phyloP scores from a whole-genome alignment of 2,797 vertebrate genomes.

The Coilia nasus region DNA sequence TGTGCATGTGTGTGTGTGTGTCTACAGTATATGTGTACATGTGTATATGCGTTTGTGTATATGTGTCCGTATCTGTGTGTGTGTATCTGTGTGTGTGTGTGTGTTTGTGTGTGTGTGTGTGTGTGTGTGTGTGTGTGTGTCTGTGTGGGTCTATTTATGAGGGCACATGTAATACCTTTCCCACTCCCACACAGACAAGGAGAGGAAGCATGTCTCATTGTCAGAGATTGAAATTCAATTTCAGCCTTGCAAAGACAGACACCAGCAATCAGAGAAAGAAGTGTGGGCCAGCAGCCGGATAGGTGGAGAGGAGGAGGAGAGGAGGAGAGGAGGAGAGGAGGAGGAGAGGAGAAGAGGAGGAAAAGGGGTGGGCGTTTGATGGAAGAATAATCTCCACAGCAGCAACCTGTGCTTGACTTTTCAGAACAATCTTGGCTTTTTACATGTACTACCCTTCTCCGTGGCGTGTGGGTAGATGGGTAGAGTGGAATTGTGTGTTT shows the following conservation, averaged over 20 bases:
- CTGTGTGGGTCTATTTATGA: not conserved
- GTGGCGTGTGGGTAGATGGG: too few species aligned
- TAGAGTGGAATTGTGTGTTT: not conserved
- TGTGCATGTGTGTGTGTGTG: too few species aligned
- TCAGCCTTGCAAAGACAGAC: not conserved
- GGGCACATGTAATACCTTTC: conserved; percentile 15
- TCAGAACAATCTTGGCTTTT: too few species aligned
- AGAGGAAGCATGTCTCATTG: not conserved
- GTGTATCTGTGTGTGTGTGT: too few species aligned
- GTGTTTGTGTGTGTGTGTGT: not conserved
- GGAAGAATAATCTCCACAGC: not conserved
- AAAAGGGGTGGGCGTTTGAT: not conserved
- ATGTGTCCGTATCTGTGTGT: too few species aligned
- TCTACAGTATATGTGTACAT: too few species aligned
- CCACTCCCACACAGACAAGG: not conserved
- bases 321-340: too few species aligned
- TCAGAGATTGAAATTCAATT: conserved; percentile 11
- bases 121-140: not conserved
- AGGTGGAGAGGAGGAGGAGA: not conserved
- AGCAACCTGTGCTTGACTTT: too few species aligned
- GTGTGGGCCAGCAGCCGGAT: not conserved
- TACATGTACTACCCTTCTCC: too few species aligned
- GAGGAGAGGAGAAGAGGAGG: too few species aligned
- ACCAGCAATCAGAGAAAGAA: not conserved
- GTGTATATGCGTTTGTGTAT: too few species aligned